phyloP scores from a whole-genome alignment of 2,888 invertebrate species.

The Thymelicus acteon region DNA sequence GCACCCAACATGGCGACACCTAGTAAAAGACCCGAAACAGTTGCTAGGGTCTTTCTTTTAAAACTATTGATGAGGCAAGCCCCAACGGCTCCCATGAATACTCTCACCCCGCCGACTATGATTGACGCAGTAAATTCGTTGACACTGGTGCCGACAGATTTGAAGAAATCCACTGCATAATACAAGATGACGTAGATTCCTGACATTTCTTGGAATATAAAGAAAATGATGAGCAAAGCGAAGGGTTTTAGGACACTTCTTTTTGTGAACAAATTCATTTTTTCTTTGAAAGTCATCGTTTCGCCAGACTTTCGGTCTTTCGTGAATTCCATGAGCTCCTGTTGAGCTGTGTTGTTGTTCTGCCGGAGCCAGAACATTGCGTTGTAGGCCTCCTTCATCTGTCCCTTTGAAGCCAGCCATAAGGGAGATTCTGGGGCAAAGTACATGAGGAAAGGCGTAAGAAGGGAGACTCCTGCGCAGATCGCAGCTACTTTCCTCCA shows the following conservation, averaged over 20 bases:
- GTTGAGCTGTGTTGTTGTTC: conserved; percentile 85
- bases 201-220: conserved; percentile 89
- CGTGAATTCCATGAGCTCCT: conserved; percentile 86
- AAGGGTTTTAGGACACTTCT: conserved; percentile 88
- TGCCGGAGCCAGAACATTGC: conserved; percentile 88
- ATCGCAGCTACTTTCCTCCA: conserved; percentile 88
- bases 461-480: conserved; percentile 84
- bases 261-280: conserved; percentile 73
- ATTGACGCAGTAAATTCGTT: conserved; percentile 89
- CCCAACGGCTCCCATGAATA: conserved; percentile 87
- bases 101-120: conserved; percentile 87
- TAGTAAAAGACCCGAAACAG: conserved; percentile 87
- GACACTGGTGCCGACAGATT: conserved; percentile 86
- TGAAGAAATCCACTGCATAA: conserved; percentile 89
- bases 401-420: conserved; percentile 86
- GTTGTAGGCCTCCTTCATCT: conserved; percentile 85
- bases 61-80: conserved; percentile 87
- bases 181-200: conserved; percentile 90
- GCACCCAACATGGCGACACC: conserved; percentile 87
- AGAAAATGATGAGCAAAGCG: conserved; percentile 86
- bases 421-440: conserved; percentile 89
- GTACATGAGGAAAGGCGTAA: conserved; percentile 85
- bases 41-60: conserved; percentile 86
- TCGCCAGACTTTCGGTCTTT: conserved; percentile 71
- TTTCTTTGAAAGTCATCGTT: conserved; percentile 69